These are phyloP conservation scores for Trypoxylon attenuatum DNA, from an alignment of 2,888 invertebrate genomes.

Conservation along the genomic window DNA sequence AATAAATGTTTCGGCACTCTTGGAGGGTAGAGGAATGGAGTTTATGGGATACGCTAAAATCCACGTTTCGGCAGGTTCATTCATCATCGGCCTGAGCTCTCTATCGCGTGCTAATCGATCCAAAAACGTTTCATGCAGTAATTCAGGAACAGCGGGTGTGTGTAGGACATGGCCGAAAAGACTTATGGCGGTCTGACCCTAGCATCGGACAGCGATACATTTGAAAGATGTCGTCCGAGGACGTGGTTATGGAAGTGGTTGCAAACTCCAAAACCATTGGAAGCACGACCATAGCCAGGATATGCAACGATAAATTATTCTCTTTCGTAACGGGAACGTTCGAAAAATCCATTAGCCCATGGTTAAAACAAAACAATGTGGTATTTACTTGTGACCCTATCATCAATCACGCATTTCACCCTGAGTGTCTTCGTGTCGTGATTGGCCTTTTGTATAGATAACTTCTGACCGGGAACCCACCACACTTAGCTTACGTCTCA, in stretches of 20 bases:
- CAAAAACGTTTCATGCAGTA: conserved; percentile 13
- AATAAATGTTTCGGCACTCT: not conserved
- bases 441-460: conserved; percentile 47
- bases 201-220: conserved; percentile 10
- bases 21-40: not conserved
- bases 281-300: not conserved
- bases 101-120: conserved; percentile 37
- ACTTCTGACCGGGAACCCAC: conserved; percentile 21
- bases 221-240: not conserved
- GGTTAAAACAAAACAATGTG: conserved; percentile 27
- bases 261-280: not conserved
- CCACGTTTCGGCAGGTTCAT: conserved; percentile 15
- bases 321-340: not conserved
- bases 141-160: conserved; percentile 37
- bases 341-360: conserved; percentile 44
- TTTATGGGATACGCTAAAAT: conserved; percentile 26
- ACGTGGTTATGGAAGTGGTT: not conserved
- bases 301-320: conserved; percentile 20
- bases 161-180: conserved; percentile 12
- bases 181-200: conserved; percentile 17
- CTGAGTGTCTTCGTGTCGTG: conserved; percentile 49
- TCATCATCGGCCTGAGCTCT: conserved; percentile 15
- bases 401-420: conserved; percentile 49
- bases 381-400: conserved; percentile 46
- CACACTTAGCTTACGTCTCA: conserved; percentile 29